A percentile compares a stretch with the other conserved stretches of the same genome.
Evolutionary conservation across 2,888 invertebrate genomes (phyloP).

Genomic region (Sarcophaga caerulescens): DNA sequence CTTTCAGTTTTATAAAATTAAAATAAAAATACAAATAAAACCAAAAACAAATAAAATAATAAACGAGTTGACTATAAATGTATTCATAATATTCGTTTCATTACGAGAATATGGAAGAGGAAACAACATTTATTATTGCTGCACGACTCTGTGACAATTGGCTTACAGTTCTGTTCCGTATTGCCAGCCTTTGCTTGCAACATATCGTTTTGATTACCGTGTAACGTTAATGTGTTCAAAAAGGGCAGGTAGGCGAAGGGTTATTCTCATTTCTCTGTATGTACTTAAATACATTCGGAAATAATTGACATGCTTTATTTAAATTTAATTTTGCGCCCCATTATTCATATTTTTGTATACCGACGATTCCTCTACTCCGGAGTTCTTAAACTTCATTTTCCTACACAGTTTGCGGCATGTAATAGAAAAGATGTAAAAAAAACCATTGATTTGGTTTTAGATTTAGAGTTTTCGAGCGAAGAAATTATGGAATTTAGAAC

Average conservation of each 20-base stretch:
- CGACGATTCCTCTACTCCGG: too few relatives aligned
- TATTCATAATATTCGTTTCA: neutral
- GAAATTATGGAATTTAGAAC: too few relatives aligned
- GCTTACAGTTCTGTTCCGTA: neutral
- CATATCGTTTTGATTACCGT: conserved; percentile 3
- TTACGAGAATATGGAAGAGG: conserved; percentile 1
- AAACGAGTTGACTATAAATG: conserved; percentile 17
- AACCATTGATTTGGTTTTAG: too few relatives aligned
- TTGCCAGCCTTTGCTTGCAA: conserved; percentile 4
- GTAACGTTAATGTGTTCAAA: neutral
- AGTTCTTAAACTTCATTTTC: too few relatives aligned
- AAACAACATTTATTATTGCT: conserved; percentile 13
- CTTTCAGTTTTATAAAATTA: conserved; percentile 22
- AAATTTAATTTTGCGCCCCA: conserved; percentile 39
- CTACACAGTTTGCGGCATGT: too few relatives aligned
- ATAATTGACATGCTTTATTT: conserved; percentile 54
- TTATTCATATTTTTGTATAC: conserved; percentile 24
- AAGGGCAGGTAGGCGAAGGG: neutral
- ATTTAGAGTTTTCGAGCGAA: too few relatives aligned
- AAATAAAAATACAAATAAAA: neutral
- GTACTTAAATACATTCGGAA: neutral
- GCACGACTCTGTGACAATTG: conserved; percentile 30
- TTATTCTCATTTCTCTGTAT: neutral
- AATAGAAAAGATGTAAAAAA: too few relatives aligned
- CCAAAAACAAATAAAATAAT: conserved; percentile 1